phyloP scores from a whole-genome alignment of 2,113 vertebrate genomes.

The Gadus macrocephalus region DNA sequence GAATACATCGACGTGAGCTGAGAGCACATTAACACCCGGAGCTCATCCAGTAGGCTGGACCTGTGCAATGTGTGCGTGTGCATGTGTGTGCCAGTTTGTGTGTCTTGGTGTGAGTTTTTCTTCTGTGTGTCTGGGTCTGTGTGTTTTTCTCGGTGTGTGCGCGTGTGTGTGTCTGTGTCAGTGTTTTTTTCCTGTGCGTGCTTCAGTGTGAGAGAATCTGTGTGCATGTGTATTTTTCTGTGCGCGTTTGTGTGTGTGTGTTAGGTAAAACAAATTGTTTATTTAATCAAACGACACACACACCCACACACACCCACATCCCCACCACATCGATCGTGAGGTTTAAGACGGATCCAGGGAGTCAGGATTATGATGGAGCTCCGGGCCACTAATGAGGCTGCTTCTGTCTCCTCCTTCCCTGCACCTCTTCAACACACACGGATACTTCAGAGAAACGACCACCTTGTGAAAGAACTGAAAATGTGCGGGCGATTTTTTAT shows the following conservation, averaged over 20 bases:
- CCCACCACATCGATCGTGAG: too few species aligned
- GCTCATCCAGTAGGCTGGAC: conserved; percentile 40
- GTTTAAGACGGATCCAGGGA: too few species aligned
- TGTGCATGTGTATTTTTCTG: background rate
- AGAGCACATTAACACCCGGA: conserved; percentile 43
- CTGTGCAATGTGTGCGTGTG: conserved; percentile 28
- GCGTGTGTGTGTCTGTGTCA: background rate
- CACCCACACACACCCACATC: too few species aligned
- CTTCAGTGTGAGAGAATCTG: background rate
- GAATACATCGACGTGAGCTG: conserved; percentile 53
- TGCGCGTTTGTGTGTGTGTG: background rate
- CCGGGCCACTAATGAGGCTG: too few species aligned
- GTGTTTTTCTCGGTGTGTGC: background rate
- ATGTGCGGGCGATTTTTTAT: too few species aligned
- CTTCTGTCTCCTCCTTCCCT: too few species aligned
- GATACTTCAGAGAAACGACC: too few species aligned
- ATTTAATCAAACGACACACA: too few species aligned
- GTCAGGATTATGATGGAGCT: too few species aligned
- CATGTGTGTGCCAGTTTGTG: conserved; percentile 1
- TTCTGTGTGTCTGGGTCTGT: background rate
- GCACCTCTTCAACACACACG: too few species aligned
- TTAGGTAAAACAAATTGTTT: background rate
- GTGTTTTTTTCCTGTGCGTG: background rate
- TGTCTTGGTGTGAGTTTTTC: conserved; percentile 10
- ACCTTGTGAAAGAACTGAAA: too few species aligned